Percentiles rank a stretch among this genome's conserved stretches.
phyloP scores from a whole-genome alignment of 1,140 invertebrate genomes.

The Nylanderia fulva region DNA sequence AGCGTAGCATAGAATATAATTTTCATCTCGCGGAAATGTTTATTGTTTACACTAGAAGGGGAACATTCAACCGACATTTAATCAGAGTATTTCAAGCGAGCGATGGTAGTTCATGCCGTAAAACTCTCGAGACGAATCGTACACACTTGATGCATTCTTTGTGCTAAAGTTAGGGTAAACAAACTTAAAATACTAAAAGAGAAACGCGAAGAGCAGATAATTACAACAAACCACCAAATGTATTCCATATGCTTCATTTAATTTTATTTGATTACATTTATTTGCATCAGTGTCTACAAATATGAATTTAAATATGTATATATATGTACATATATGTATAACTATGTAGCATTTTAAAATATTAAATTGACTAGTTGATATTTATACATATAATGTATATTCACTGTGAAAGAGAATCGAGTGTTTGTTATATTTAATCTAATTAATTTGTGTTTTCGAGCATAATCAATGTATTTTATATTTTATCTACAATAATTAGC shows the following conservation, averaged over 20 bases:
- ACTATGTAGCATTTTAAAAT: constrained; percentile 9
- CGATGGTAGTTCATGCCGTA: constrained; percentile 63
- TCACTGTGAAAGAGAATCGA: neutral
- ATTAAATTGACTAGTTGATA: constrained; percentile 9
- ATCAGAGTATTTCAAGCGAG: constrained; percentile 68
- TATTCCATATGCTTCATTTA: constrained; percentile 31
- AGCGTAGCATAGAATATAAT: constrained; percentile 63
- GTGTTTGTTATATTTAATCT: constrained; percentile 13
- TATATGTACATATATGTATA: neutral
- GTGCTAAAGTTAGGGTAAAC: constrained; percentile 71
- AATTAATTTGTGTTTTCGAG: neutral
- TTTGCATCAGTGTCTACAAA: neutral
- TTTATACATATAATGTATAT: constrained; percentile 12
- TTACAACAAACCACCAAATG: constrained; percentile 26
- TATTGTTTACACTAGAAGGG: constrained; percentile 68
- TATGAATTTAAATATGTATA: neutral
- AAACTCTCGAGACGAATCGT: constrained; percentile 73
- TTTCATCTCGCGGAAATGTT: constrained; percentile 71
- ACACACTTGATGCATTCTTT: constrained; percentile 76
- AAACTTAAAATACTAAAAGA: constrained; percentile 65
- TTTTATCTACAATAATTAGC: constrained; percentile 19
- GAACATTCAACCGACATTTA: constrained; percentile 64
- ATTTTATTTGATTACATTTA: constrained; percentile 3
- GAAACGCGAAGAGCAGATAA: constrained; percentile 50
- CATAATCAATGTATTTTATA: constrained; percentile 16